phyloP scores from a whole-genome alignment of 2,888 invertebrate species.

The Steromphala cineraria region DNA sequence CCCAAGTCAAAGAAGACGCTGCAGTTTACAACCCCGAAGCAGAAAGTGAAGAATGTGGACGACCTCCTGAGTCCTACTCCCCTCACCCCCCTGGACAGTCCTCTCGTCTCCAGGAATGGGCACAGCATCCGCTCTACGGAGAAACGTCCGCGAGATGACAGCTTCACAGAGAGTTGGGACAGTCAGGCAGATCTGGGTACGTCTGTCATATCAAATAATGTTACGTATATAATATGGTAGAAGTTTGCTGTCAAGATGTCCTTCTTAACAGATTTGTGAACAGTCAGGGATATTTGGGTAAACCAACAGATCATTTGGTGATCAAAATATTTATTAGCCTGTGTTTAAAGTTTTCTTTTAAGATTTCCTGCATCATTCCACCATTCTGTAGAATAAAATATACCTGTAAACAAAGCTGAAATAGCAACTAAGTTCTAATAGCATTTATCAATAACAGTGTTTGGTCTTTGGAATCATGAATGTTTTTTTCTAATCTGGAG shows the following conservation, averaged over 20 bases:
- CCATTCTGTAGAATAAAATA: not conserved
- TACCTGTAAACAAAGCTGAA: no score
- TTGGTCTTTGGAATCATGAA: no score
- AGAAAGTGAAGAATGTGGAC: conserved; percentile 27
- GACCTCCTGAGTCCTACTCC: not conserved
- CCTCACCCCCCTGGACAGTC: conserved; percentile 37
- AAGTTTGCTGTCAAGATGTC: no score
- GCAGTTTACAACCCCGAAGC: conserved; percentile 31
- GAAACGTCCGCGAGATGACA: not conserved
- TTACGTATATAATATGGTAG: not conserved
- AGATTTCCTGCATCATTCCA: not conserved
- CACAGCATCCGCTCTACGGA: conserved; percentile 1
- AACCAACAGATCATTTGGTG: no score
- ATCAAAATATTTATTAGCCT: not conserved
- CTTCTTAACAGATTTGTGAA: no score
- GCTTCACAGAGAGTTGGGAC: not conserved
- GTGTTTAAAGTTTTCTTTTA: not conserved
- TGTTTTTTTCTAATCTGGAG: no score
- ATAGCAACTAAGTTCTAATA: no score
- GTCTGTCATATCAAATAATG: not conserved
- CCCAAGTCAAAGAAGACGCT: conserved; percentile 54
- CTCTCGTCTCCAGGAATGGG: conserved; percentile 26
- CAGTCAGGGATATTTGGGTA: no score
- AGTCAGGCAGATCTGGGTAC: not conserved
- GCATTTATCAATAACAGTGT: no score